These are phyloP conservation scores for Xestia c-nigrum DNA, from an alignment of 2,888 invertebrate genomes.

Conservation along the genomic window DNA sequence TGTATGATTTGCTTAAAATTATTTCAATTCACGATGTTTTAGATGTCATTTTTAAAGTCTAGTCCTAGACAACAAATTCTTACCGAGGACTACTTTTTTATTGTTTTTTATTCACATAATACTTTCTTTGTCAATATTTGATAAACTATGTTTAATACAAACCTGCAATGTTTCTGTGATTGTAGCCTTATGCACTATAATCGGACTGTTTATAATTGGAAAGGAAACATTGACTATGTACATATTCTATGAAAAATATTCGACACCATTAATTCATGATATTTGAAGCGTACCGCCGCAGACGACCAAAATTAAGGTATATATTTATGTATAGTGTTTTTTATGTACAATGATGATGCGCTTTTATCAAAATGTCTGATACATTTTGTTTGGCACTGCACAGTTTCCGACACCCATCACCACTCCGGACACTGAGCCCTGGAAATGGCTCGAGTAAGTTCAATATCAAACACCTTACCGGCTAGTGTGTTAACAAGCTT, in stretches of 20 bases:
- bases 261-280: slow-evolving; percentile 44
- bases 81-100: background rate
- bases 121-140: slow-evolving; percentile 13
- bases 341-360: slow-evolving; percentile 51
- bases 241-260: slow-evolving; percentile 18
- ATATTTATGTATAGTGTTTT: slow-evolving; percentile 47
- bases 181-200: slow-evolving; percentile 30
- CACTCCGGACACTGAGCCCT: slow-evolving; percentile 96
- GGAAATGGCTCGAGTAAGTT: slow-evolving; percentile 97
- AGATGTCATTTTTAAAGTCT: background rate
- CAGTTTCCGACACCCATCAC: slow-evolving; percentile 97
- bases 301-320: slow-evolving; percentile 63
- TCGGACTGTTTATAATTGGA: slow-evolving; percentile 29
- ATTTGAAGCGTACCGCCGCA: slow-evolving; percentile 64
- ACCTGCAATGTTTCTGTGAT: slow-evolving; percentile 42
- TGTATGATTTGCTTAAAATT: slow-evolving; percentile 20
- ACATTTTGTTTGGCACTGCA: slow-evolving; percentile 83
- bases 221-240: slow-evolving; percentile 29
- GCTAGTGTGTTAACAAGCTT: slow-evolving; percentile 68
- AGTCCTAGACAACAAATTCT: background rate
- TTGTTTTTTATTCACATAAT: background rate
- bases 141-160: slow-evolving; percentile 27
- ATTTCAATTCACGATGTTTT: background rate
- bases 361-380: slow-evolving; percentile 72
- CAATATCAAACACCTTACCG: slow-evolving; percentile 59